A percentile compares a stretch with the other conserved stretches of the same genome.
phyloP scores from a whole-genome alignment of 1,140 invertebrate genomes.

The Pseudobourletiella spinata region DNA sequence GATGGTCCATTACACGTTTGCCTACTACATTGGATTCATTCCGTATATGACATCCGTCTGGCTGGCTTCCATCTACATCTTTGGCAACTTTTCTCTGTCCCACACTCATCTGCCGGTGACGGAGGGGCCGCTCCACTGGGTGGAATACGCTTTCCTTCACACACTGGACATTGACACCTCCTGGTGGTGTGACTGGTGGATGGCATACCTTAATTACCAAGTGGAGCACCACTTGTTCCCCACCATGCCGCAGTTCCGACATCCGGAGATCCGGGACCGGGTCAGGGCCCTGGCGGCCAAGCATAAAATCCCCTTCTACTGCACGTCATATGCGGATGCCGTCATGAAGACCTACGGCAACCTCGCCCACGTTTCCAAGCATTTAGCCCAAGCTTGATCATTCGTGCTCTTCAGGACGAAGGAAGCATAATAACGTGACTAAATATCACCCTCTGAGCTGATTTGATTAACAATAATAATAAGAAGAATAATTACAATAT shows the following conservation, averaged over 20 bases:
- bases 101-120: constrained; percentile 32
- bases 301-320: constrained; percentile 27
- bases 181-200: constrained; percentile 29
- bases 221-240: constrained; percentile 31
- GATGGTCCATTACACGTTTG: constrained; percentile 26
- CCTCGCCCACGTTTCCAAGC: constrained; percentile 24
- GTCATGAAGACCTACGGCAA: constrained; percentile 21
- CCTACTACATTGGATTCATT: constrained; percentile 26
- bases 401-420: no score
- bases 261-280: constrained; percentile 20
- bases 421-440: no score
- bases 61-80: constrained; percentile 33
- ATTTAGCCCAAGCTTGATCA: no score
- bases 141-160: constrained; percentile 26
- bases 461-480: no score
- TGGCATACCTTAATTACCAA: constrained; percentile 31
- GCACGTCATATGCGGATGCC: constrained; percentile 18
- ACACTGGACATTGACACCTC: constrained; percentile 24
- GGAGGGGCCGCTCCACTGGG: constrained; percentile 18
- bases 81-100: constrained; percentile 31
- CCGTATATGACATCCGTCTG: constrained; percentile 30
- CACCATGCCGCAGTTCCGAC: constrained; percentile 26
- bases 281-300: constrained; percentile 23
- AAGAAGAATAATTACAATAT: no score
- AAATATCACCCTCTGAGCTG: no score